These are phyloP conservation scores for Vultur gryphus DNA, from an alignment of 2,797 vertebrate species.

Conservation along the genomic window DNA sequence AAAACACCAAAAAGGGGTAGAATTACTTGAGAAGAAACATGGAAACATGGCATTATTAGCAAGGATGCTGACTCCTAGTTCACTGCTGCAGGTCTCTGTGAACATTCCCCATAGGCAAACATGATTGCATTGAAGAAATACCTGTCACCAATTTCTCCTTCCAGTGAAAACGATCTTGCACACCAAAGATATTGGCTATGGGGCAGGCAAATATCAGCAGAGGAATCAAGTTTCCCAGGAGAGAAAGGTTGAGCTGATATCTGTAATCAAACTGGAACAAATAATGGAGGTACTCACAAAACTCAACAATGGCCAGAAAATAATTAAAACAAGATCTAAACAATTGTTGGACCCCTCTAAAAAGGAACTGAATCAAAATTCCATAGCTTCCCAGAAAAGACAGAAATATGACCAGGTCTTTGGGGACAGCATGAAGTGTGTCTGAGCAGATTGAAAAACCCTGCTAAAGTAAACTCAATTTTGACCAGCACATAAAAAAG, in stretches of 20 bases:
- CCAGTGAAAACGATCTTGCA: neutral
- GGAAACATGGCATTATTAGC: neutral
- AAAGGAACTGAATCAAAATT: slow-evolving; percentile 14
- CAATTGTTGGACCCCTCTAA: neutral
- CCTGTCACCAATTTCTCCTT: neutral
- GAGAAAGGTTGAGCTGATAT: slow-evolving; percentile 1
- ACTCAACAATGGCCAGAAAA: slow-evolving; percentile 27
- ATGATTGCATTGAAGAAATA: neutral
- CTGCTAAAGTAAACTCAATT: neutral
- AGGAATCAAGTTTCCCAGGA: neutral
- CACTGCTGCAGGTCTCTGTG: neutral
- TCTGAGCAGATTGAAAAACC: neutral
- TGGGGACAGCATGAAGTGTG: neutral
- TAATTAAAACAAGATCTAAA: slow-evolving; percentile 50
- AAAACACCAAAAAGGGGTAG: neutral
- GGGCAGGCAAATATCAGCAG: neutral
- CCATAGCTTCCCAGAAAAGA: neutral
- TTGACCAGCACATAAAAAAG: neutral
- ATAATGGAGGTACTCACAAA: slow-evolving; percentile 22
- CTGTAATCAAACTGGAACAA: slow-evolving; percentile 25
- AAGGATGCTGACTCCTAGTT: neutral
- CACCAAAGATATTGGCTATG: neutral
- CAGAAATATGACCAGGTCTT: neutral
- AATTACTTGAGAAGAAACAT: neutral
- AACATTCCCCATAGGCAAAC: neutral